These are phyloP conservation scores for Agapostemon virescens DNA, from an alignment of 2,888 invertebrate genomes.

Conservation along the genomic window DNA sequence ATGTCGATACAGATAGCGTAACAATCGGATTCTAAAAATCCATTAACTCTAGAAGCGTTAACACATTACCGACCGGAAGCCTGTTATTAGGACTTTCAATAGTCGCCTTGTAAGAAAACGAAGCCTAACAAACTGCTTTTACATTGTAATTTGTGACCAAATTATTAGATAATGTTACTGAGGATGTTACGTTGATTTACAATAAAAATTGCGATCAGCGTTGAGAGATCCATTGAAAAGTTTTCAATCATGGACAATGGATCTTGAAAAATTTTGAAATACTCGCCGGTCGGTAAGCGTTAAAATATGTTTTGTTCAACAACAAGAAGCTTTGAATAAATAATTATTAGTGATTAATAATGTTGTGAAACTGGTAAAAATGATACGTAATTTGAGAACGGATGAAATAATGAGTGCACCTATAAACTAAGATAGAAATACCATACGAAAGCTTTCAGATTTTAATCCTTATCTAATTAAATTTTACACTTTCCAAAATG, in stretches of 20 bases:
- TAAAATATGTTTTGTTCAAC: not conserved
- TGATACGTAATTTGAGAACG: not conserved
- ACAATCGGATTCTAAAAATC: not conserved
- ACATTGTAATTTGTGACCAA: too few relatives aligned
- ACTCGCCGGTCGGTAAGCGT: too few relatives aligned
- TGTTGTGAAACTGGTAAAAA: not conserved
- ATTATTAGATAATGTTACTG: too few relatives aligned
- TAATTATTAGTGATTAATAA: not conserved
- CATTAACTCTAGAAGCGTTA: not conserved
- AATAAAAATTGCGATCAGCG: too few relatives aligned
- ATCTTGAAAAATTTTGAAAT: too few relatives aligned
- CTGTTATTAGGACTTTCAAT: too few relatives aligned
- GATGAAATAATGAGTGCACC: not conserved
- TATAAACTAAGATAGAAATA: not conserved
- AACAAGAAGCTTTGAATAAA: not conserved
- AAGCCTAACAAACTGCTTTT: too few relatives aligned
- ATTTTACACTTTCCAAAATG: conserved; percentile 11
- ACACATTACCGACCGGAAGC: too few relatives aligned
- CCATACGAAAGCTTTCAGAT: not conserved
- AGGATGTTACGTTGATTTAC: too few relatives aligned
- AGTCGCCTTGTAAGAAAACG: too few relatives aligned
- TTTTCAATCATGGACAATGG: too few relatives aligned
- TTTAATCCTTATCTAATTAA: not conserved
- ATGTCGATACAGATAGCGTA: not conserved
- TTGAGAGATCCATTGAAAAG: too few relatives aligned